These are phyloP conservation scores for Apostichopus leukothele DNA, from an alignment of 53 echinoderm and acorn worm genomes.

Conservation along the genomic window DNA sequence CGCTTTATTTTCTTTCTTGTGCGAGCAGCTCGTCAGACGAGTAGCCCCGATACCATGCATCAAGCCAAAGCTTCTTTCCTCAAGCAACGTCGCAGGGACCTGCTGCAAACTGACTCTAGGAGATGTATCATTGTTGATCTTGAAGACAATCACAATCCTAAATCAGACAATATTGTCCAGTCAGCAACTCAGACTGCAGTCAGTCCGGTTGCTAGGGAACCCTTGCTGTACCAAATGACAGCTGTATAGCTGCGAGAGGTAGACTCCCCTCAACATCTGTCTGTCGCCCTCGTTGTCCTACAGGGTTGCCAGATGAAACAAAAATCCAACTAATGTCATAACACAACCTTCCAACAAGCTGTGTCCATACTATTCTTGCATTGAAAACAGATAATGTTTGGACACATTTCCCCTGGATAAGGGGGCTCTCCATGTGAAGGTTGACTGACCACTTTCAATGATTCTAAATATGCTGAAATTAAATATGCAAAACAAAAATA, in stretches of 20 bases:
- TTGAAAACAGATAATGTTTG: too few relatives aligned
- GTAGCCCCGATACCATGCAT: slow-evolving; percentile 36
- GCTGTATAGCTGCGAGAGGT: slow-evolving; percentile 5
- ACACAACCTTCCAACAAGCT: too few relatives aligned
- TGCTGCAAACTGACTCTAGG: neutral
- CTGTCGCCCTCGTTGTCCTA: too few relatives aligned
- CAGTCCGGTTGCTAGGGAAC: neutral
- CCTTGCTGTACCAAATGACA: slow-evolving; percentile 37
- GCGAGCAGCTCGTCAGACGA: slow-evolving; percentile 28
- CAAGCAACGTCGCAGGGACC: slow-evolving; percentile 1
- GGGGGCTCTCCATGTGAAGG: too few relatives aligned
- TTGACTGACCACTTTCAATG: too few relatives aligned
- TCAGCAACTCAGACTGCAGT: neutral
- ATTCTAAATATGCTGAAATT: too few relatives aligned
- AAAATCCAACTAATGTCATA: too few relatives aligned
- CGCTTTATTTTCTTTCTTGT: neutral
- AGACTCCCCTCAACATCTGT: neutral
- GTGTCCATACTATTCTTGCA: too few relatives aligned
- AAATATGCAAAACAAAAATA: too few relatives aligned
- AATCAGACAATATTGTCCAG: neutral
- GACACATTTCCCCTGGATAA: too few relatives aligned
- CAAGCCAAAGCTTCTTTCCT: slow-evolving; percentile 31
- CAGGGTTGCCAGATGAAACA: too few relatives aligned
- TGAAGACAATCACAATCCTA: neutral
- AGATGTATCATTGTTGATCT: slow-evolving; percentile 24